Evolutionary conservation across 2,888 invertebrate species (phyloP).

Genomic region (Hirtodrosophila histrioides): DNA sequence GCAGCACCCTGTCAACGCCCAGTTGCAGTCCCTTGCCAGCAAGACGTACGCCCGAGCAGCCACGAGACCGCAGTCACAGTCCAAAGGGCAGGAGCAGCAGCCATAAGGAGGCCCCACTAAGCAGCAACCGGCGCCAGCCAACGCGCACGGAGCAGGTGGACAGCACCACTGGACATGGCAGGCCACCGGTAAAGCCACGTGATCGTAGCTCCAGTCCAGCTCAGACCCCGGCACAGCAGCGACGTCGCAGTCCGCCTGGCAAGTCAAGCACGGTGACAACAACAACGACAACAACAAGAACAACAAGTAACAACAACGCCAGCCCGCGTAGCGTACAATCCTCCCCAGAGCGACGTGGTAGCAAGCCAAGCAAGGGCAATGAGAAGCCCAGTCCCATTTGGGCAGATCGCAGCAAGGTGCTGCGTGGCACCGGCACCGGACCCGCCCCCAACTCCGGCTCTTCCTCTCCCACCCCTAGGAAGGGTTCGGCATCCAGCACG

Average conservation of each 20-base stretch:
- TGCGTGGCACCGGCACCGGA: conserved; percentile 53
- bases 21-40: conserved; percentile 42
- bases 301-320: conserved; percentile 71
- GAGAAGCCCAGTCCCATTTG: conserved; percentile 69
- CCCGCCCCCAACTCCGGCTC: conserved; percentile 32
- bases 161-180: conserved; percentile 45
- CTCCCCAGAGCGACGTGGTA: conserved; percentile 43
- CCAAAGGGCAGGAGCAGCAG: conserved; percentile 43
- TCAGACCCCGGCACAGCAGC: conserved; percentile 52
- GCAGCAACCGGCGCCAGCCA: conserved; percentile 10
- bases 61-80: conserved; percentile 50
- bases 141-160: conserved; percentile 53
- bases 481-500: conserved; percentile 54
- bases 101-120: conserved; percentile 31
- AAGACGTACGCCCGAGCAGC: conserved; percentile 27
- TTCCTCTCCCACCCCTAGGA: conserved; percentile 46
- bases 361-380: conserved; percentile 36
- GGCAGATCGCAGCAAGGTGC: conserved; percentile 79
- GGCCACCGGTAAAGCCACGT: conserved; percentile 69
- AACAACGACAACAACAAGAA: conserved; percentile 82
- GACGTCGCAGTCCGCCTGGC: conserved; percentile 69
- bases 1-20: conserved; percentile 37
- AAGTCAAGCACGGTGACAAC: conserved; percentile 31
- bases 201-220: conserved; percentile 67
- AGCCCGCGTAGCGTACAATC: conserved; percentile 21